Evolutionary conservation across 1,140 invertebrate species (phyloP), one percentile per base, ranked within the genome.

Genomic region (Meloidogyne floridensis): DNA sequence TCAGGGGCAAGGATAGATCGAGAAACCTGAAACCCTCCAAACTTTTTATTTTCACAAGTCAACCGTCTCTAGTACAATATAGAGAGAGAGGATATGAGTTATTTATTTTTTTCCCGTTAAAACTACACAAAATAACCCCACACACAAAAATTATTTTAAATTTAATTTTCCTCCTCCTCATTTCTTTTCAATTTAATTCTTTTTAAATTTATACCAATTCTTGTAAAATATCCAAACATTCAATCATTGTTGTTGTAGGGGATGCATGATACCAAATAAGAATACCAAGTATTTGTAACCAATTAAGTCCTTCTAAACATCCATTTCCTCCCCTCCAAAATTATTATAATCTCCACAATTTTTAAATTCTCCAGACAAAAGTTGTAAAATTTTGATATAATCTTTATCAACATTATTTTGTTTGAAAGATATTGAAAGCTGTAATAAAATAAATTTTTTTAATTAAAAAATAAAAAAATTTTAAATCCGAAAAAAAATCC

Each of bases 241-340:
- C 54, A 72, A 65, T 51, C n/a, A 65, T n/a, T n/a, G 77, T 79
- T 6, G 77, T 79, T 53, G 53, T 71, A 5, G 77, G 77, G 3
- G 77, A 79, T 32, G 77, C 20, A 53, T 79, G 77, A 51, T 79
- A 79, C 77, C 77, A 79, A 10, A 79, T 79, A 9, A 79, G n/a
- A 53, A 71, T 72, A 20, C 77, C 77, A 20, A 79, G 65, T 13
- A 79, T 56, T 20, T 79, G 77, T 15, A 79, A 20, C 77, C 77
- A 79, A 51, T 79, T 72, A 79, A 79, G 77, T 3, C 77, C 77
- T 65, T 79, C 32, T 20, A 79, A 47, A 53, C 77, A 79, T 43
- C 51, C 18, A 53, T 59, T 77, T 72, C 65, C 53, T 32, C 32
- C 32, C 51, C 9, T 53, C 51, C 51, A 53, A 7, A 7, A 53